Percentiles rank a stretch among this genome's conserved stretches.
These are phyloP conservation scores for Heliconius himera DNA, from an alignment of 1,140 invertebrate genomes.

Conservation along the genomic window DNA sequence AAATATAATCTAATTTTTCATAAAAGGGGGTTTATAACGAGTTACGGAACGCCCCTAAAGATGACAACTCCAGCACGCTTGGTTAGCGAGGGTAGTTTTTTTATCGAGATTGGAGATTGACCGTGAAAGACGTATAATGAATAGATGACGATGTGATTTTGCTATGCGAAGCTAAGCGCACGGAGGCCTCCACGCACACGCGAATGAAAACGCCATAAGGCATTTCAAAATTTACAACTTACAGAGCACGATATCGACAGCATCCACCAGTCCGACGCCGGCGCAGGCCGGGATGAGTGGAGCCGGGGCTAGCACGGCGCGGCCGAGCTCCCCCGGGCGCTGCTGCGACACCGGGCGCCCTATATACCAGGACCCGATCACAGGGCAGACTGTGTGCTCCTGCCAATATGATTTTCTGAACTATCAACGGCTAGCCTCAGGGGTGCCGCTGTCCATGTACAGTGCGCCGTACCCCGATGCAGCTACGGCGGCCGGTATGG, in stretches of 20 bases:
- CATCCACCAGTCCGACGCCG: constrained; percentile 83
- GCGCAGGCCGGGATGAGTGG: constrained; percentile 80
- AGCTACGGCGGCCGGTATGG: constrained; percentile 88
- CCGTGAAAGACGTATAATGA: background rate
- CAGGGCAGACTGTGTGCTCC: constrained; percentile 95
- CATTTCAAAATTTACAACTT: constrained; percentile 81
- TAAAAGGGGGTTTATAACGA: background rate
- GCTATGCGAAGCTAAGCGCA: constrained; percentile 69
- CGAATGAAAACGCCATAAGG: constrained; percentile 79
- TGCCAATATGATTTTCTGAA: constrained; percentile 93
- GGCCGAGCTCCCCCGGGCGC: constrained; percentile 82
- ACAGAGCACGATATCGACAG: constrained; percentile 83
- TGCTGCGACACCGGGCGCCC: constrained; percentile 96
- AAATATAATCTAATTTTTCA: constrained; percentile 11
- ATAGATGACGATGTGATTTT: constrained; percentile 56
- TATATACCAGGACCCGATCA: constrained; percentile 95
- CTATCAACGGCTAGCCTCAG: constrained; percentile 90
- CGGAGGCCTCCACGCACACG: constrained; percentile 72
- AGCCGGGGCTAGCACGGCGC: constrained; percentile 78
- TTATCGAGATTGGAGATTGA: constrained; percentile 6
- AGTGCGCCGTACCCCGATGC: constrained; percentile 88
- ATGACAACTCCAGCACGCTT: background rate
- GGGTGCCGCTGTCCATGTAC: constrained; percentile 88
- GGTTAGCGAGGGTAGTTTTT: background rate
- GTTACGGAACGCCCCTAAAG: background rate